Evolutionary conservation across 2,888 invertebrate genomes (phyloP).

Genomic region (Pyrochroa serraticornis): DNA sequence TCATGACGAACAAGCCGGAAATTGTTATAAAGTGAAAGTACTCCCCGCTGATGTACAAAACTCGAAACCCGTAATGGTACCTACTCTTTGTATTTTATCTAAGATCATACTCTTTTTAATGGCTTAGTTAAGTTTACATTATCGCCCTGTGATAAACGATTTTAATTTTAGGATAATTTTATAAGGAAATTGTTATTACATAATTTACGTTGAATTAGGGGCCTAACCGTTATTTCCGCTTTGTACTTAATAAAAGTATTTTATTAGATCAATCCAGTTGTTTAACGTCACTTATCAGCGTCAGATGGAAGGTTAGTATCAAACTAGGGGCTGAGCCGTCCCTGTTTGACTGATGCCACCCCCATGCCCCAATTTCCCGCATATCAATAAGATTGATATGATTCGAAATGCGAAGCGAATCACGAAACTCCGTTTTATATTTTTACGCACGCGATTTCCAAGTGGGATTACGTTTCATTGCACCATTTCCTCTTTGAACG

Average conservation of each 20-base stretch:
- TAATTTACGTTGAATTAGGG: conserved; percentile 11
- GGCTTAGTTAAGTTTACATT: conserved; percentile 8
- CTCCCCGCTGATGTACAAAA: no score
- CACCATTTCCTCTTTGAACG: conserved; percentile 3
- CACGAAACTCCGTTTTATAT: conserved; percentile 29
- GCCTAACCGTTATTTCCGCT: conserved; percentile 8
- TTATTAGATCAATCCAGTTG: conserved; percentile 5
- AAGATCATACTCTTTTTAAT: neutral
- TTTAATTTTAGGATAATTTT: conserved; percentile 23
- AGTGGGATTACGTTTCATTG: conserved; percentile 4
- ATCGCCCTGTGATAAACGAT: conserved; percentile 26
- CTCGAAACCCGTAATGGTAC: no score
- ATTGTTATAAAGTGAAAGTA: no score
- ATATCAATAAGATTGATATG: conserved; percentile 36
- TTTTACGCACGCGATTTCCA: conserved; percentile 31
- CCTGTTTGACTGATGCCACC: neutral
- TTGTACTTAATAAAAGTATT: conserved; percentile 28
- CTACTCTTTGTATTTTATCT: no score
- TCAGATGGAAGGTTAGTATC: neutral
- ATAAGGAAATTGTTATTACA: conserved; percentile 5
- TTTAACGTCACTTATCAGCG: conserved; percentile 3
- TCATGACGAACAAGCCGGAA: no score
- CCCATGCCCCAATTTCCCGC: neutral
- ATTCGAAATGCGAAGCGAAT: conserved; percentile 20
- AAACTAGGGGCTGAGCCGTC: neutral